Conservation (phyloP, 2,113 vertebrate species). For the Macroglossus sobrinus region DNA sequence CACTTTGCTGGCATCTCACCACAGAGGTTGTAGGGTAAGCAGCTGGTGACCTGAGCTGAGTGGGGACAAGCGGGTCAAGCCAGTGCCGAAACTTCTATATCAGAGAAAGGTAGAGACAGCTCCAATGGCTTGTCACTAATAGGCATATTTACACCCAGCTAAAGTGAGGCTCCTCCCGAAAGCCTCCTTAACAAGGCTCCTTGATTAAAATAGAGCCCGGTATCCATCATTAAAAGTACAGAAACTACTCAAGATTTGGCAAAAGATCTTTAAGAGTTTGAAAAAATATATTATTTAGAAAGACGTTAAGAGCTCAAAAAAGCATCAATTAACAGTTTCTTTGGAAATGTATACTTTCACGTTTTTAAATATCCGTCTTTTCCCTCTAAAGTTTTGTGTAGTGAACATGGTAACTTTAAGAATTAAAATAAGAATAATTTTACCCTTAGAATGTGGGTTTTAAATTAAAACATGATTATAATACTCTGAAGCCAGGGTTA, state of each 20-base stretch:
- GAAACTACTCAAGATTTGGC: neutral
- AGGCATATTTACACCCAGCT: neutral
- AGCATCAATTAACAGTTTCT: neutral
- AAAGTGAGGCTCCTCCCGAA: neutral
- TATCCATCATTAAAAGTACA: neutral
- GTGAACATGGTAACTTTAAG: neutral
- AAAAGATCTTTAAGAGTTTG: neutral
- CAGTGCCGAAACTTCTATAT: too few species aligned
- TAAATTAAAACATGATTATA: neutral
- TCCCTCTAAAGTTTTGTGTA: neutral
- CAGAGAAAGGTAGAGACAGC: too few species aligned
- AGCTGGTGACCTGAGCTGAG: too few species aligned
- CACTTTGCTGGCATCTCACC: too few species aligned
- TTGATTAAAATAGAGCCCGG: neutral
- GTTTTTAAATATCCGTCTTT: neutral
- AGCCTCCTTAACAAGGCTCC: neutral
- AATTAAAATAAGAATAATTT: constrained; percentile 23
- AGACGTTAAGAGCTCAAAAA: neutral
- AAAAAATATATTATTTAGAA: neutral
- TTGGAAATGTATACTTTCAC: neutral
- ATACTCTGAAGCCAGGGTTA: neutral
- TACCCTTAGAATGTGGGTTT: neutral
- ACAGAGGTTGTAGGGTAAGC: too few species aligned
- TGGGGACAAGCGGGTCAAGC: too few species aligned
- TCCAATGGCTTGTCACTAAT: too few species aligned